phyloP scores from a whole-genome alignment of 2,113 vertebrate species.

The Penelope pileata region DNA sequence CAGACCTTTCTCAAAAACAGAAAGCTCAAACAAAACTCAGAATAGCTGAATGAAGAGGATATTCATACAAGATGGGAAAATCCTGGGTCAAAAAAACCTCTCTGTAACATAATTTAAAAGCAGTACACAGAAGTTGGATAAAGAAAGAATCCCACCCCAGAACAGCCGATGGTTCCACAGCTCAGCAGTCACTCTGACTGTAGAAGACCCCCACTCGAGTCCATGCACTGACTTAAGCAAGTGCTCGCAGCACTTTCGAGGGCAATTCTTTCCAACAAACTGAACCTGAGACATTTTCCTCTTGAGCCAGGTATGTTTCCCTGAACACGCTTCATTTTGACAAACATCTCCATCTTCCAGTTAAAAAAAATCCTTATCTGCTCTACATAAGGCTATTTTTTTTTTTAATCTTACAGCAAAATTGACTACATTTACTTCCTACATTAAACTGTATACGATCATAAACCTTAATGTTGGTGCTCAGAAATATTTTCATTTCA shows the following conservation, averaged over 20 bases:
- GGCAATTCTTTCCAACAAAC: background rate
- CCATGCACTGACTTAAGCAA: background rate
- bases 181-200: background rate
- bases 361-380: background rate
- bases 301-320: background rate
- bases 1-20: background rate
- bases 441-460: background rate
- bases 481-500: background rate
- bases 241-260: background rate
- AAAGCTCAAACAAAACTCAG: background rate
- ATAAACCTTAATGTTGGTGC: background rate
- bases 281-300: background rate
- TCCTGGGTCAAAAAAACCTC: background rate
- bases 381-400: background rate
- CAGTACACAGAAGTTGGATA: background rate
- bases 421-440: background rate
- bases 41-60: background rate
- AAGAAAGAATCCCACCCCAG: background rate
- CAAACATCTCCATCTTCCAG: background rate
- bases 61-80: background rate
- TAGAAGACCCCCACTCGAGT: background rate
- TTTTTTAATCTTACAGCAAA: background rate
- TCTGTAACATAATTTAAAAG: background rate
- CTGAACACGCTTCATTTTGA: background rate
- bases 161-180: background rate